Conservation (phyloP, 2,797 vertebrate species). For the Microctenopoma steveboyesi region DNA sequence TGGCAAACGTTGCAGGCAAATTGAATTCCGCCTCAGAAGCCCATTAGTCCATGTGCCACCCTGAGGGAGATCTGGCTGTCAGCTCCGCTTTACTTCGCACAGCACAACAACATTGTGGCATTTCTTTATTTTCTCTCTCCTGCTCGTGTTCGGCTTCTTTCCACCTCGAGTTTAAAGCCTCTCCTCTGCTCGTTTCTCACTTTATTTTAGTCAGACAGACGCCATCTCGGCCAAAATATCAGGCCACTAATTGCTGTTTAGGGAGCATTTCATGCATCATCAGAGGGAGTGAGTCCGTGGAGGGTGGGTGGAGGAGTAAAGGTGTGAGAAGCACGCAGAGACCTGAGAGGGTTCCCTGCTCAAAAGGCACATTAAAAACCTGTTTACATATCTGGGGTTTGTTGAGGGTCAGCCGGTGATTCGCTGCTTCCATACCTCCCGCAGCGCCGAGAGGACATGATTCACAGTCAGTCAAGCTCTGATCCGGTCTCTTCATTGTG, state of each 20-base stretch:
- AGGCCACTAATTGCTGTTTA: constrained; percentile 44
- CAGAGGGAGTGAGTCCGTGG: not conserved
- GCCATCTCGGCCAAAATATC: not conserved
- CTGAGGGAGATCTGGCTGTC: constrained; percentile 37
- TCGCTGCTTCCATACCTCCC: not conserved
- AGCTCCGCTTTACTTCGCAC: not conserved
- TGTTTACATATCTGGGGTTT: not conserved
- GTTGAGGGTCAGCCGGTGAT: not conserved
- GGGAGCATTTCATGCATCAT: constrained; percentile 31
- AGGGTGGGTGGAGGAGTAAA: not conserved
- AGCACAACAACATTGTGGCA: not conserved
- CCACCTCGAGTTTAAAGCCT: constrained; percentile 4
- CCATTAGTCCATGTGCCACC: not conserved
- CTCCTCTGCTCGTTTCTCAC: fast-evolving
- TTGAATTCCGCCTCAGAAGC: constrained; percentile 24
- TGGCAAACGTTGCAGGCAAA: constrained; percentile 17
- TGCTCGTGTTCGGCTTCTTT: no score
- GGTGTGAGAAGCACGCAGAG: not conserved
- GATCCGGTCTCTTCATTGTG: not conserved
- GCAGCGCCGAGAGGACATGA: not conserved
- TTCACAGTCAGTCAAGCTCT: not conserved
- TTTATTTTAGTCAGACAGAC: not conserved
- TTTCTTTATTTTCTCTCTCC: not conserved
- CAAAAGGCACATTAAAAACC: not conserved
- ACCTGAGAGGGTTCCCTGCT: no score